phyloP scores from a whole-genome alignment of 2,797 vertebrate species.

The Clarias fuscus region DNA sequence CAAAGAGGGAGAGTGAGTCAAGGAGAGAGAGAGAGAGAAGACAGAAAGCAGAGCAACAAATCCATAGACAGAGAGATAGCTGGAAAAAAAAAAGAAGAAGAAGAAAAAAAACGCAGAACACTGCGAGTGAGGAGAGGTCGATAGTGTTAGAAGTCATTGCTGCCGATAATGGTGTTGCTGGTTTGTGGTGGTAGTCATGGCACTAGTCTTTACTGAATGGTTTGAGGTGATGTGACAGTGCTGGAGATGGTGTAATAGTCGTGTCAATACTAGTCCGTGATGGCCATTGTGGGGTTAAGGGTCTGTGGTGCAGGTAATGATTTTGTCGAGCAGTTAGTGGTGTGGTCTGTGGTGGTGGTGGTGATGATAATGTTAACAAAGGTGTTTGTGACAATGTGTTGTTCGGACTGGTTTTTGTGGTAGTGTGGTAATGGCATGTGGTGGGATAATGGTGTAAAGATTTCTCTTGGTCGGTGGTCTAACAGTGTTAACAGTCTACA shows the following conservation, averaged over 20 bases:
- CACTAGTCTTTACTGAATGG: not conserved
- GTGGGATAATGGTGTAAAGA: not conserved
- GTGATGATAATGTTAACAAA: not conserved
- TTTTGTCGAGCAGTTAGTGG: conserved; percentile 21
- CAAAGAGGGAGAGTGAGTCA: not conserved
- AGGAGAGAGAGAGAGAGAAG: not conserved
- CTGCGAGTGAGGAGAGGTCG: not conserved
- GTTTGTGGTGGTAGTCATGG: not conserved
- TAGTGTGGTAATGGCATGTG: not conserved
- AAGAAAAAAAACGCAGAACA: not conserved
- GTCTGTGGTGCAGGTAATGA: conserved; percentile 5
- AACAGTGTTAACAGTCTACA: not conserved
- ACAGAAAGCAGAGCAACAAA: conserved; percentile 12
- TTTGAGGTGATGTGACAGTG: not conserved
- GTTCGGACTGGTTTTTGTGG: not conserved
- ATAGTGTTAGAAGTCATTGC: not conserved
- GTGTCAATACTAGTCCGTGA: not conserved
- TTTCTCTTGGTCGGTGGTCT: not conserved
- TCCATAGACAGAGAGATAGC: not conserved
- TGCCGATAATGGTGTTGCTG: not conserved
- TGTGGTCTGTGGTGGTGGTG: not conserved
- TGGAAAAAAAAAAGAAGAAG: not conserved
- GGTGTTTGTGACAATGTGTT: not conserved
- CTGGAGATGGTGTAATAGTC: not conserved
- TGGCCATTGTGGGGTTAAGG: not conserved